These are phyloP conservation scores for Lampris incognitus DNA, from an alignment of 2,113 vertebrate species.

Conservation along the genomic window DNA sequence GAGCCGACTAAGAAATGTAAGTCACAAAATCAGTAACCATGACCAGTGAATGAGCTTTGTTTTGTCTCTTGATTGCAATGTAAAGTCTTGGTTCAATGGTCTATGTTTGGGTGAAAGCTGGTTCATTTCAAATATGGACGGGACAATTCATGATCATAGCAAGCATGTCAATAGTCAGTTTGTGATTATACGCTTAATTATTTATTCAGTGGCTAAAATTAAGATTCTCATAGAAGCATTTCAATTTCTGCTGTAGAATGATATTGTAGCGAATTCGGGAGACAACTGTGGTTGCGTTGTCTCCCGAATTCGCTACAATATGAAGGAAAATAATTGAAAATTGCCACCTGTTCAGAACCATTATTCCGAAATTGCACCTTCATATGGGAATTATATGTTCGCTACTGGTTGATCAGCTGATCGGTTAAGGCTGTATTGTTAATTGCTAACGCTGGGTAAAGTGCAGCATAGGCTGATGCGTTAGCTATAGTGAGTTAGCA, in stretches of 20 bases:
- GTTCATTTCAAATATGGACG: no score
- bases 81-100: no score
- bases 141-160: no score
- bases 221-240: neutral
- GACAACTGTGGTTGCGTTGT: no score
- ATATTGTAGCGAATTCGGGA: no score
- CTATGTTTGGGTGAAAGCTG: no score
- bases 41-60: no score
- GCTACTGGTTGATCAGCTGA: neutral
- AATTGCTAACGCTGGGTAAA: neutral
- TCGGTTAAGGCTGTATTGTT: neutral
- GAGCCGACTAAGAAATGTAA: neutral
- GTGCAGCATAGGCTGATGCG: neutral
- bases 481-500: conserved; percentile 39
- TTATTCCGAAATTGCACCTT: neutral
- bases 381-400: neutral
- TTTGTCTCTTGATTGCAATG: no score
- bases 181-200: neutral
- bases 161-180: no score
- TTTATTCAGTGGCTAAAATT: neutral
- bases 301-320: no score
- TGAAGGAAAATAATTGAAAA: no score
- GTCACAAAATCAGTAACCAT: neutral
- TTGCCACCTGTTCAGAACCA: no score
- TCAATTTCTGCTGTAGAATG: neutral